Base-by-base conservation (phyloP, 1,140 invertebrate genomes). In the Bradysia coprophila region DNA sequence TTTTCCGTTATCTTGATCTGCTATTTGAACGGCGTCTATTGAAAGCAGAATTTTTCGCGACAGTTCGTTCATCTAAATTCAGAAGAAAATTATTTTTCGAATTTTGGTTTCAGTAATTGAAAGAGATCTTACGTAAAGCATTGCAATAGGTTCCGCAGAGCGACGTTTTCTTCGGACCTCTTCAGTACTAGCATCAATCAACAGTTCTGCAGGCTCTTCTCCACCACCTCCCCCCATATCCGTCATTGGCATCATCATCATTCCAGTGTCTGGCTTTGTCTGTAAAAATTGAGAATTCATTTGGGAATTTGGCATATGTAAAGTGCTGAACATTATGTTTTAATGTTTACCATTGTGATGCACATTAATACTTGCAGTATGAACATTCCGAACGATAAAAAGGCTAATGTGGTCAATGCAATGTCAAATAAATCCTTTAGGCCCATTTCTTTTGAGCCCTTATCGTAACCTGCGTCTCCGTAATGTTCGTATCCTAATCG, bases 341-440 rank as follows among this genome's bases (percentile, higher is more conserved):
- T 19, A 39, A 43, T 32, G 40, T 42, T 15, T 59, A 76, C 74
- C 60, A 67, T 66, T 38, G 66, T 67, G 20, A 76, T 74, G 53
- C 73, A 74, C 75, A 83, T 77, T 1, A 81, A 62, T 4, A 85
- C 65, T 53, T 85, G 79, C 23, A 83, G 59, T 2, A 80, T 65
- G 45, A 85, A 85, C 55, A 81, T 71, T 32, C 76, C 76, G 51
- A 85, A 85, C 0, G 79, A 77, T n/a, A 83, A 50, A 49, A 78
- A 83, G 0, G 81, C 81, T 8, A 85, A 64, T 0, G 78, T 79
- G 1, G 81, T 83, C 1, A 83, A 62, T 0, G 79, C 79, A 34
- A 83, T 73, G 44, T 85, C 79, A 31, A 82, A 82, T 22, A 85
- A 66, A 46, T 84, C 79, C 21, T 69, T 69, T 9, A 83, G 52